phyloP scores from a whole-genome alignment of 2,797 vertebrate species.

The Protonibea diacanthus region DNA sequence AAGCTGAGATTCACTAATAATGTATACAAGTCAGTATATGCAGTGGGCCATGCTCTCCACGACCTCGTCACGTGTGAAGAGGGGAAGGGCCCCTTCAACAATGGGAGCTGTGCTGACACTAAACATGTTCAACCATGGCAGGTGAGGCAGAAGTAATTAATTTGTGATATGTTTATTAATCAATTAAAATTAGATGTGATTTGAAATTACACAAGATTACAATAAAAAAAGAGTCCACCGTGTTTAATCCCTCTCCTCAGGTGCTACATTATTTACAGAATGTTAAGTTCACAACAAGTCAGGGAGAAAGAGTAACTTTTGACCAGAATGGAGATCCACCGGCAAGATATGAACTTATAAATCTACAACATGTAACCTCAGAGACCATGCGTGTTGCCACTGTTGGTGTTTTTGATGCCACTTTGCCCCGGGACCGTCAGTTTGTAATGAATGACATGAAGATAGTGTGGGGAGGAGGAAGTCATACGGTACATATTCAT shows the following conservation, averaged over 20 bases:
- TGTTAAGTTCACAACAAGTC: slow-evolving; percentile 67
- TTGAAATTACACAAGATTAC: neutral
- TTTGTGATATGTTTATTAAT: too few species aligned
- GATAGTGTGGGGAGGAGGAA: slow-evolving; percentile 62
- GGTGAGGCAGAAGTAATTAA: slow-evolving; percentile 66
- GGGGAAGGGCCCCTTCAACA: slow-evolving; percentile 61
- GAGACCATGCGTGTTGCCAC: slow-evolving; percentile 51
- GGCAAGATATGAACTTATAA: slow-evolving; percentile 83
- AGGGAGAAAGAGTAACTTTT: slow-evolving; percentile 70
- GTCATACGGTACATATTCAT: slow-evolving; percentile 50
- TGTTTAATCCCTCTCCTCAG: slow-evolving; percentile 31
- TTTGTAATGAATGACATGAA: slow-evolving; percentile 54
- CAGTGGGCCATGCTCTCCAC: slow-evolving; percentile 83
- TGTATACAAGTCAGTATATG: slow-evolving; percentile 85
- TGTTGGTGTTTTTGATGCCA: slow-evolving; percentile 69
- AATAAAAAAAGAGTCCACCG: neutral
- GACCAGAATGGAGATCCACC: slow-evolving; percentile 82
- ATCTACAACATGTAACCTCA: slow-evolving; percentile 70
- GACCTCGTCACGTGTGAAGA: slow-evolving; percentile 73
- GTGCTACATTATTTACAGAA: slow-evolving; percentile 73
- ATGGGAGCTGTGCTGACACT: slow-evolving; percentile 64
- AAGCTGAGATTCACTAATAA: slow-evolving; percentile 85
- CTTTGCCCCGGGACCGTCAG: slow-evolving; percentile 35
- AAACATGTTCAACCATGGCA: slow-evolving; percentile 83
- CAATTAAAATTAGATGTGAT: neutral